Base-by-base conservation (phyloP, 2,113 vertebrate genomes). In the Spermophilus dauricus region DNA sequence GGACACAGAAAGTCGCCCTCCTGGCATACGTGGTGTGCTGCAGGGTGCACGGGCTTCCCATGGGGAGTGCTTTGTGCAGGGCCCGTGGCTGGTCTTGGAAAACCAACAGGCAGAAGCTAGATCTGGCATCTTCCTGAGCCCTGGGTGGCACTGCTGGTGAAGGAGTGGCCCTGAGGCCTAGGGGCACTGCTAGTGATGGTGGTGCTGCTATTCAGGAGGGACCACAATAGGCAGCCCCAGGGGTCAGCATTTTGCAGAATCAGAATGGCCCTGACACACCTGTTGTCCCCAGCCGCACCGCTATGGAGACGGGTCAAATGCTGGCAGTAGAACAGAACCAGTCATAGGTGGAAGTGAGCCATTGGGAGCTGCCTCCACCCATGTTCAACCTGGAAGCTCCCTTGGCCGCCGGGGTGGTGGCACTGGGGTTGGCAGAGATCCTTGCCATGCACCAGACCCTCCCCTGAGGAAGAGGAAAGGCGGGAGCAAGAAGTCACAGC, bases 11-110 rank as follows among this genome's bases (percentile, higher is more conserved):
- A 4, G 37, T 9, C 58, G 75, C 45, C 0, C 2, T n/a, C 9
- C 30, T 9, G 10, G 81, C 24, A 1, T 4, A 1, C 37, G 1
- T 0, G 0, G 9, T 0, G 0, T 16, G 5, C 8, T 53, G 8
- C 0, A 3, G 39, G 53, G 37, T 4, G 37, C 2, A 0, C 0
- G 34, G 30, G 53, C 61, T 24, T 45, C 22, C 32, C 3, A 17
- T 8, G 17, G 28, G 72, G 39, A 4, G 34, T 34, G 2, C 34
- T 26, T 45, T 5, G 37, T 4, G 0, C 4, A 2, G 39, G 51
- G 5, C n/a, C 90, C 51, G 63, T 2, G 11, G 7, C 12, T 51
- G 76, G 1, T 2, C 69, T 30, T 42, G 5, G 9, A 30, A 82
- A 81, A 20, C 32, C 37, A 53, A 14, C 12, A 0, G 2, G 3